phyloP scores from a whole-genome alignment of 1,140 invertebrate species.

The Calycopis cecrops region DNA sequence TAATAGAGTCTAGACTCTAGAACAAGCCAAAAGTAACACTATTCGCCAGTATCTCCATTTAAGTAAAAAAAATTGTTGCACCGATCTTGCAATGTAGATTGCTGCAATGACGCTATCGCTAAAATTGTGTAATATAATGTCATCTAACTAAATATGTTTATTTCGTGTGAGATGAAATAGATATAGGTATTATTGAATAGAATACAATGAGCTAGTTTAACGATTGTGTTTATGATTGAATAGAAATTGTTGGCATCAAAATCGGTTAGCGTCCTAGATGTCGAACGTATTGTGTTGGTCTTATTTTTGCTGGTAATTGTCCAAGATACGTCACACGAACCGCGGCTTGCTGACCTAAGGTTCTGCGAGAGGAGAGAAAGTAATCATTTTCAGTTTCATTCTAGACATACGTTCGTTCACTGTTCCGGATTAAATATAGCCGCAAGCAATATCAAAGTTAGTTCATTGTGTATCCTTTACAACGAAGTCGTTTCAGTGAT shows the following conservation, averaged over 20 bases:
- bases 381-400: constrained; percentile 61
- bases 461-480: constrained; percentile 15
- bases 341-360: constrained; percentile 30
- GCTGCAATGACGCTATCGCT: too few relatives aligned
- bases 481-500: too few relatives aligned
- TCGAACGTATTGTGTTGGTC: constrained; percentile 55
- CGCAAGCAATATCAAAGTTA: background rate
- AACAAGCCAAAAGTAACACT: too few relatives aligned
- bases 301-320: constrained; percentile 68
- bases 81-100: too few relatives aligned
- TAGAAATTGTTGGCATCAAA: constrained; percentile 59
- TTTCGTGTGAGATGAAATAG: background rate
- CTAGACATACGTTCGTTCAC: constrained; percentile 43
- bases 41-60: too few relatives aligned
- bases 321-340: constrained; percentile 60
- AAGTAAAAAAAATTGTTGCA: too few relatives aligned
- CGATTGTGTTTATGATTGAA: constrained; percentile 28
- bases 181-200: constrained; percentile 1
- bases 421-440: constrained; percentile 56
- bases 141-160: too few relatives aligned
- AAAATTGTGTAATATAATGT: too few relatives aligned
- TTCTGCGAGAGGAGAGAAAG: constrained; percentile 45
- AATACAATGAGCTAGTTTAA: constrained; percentile 7
- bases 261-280: constrained; percentile 63
- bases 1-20: too few relatives aligned